Evolutionary conservation across 1,140 invertebrate genomes (phyloP), one percentile per base, ranked within the genome.

Genomic region (Drosophila mojavensis): DNA sequence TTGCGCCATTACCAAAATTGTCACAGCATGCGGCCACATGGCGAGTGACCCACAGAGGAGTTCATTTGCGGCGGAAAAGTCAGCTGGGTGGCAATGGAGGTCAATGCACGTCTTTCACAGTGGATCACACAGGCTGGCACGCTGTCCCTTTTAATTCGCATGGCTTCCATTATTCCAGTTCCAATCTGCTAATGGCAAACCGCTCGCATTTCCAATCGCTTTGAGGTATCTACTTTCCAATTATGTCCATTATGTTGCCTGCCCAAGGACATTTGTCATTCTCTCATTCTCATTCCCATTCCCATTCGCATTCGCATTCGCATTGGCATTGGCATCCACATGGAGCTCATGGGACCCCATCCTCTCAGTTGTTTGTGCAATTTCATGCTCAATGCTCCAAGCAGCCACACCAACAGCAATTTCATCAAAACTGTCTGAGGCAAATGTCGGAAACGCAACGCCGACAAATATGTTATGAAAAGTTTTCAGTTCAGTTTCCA

Each of bases 161-260:
- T 62, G 62, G 67, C 68, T 83, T 60, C 62, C 13, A 69, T 53
- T 70, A 60, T 69, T 76, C 20, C 56, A 67, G 71, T 88, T 79
- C 73, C 78, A 88, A 88, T 89, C 84, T 83, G 30, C 72, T 82
- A 86, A 86, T 86, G 83, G 83, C 60, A 53, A 63, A 17, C 53
- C 63, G 55, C 59, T 54, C 45, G 30, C 17, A 51, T 50, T 59
- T 58, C 28, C 64, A 67, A 62, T 55, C 58, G 45, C n/a, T 56
- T 41, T 55, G 51, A n/a, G 41, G 36, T 47, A 53, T 54, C 68
- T 33, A 53, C 63, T 72, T 75, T 63, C 66, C 53, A 63, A 70
- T 73, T 73, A 70, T 70, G 60, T 59, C 54, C 59, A 70, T 59
- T 75, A 70, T 63, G 39, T 64, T 20, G 47, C n/a, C 63, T 28